phyloP scores from a whole-genome alignment of 2,888 invertebrate genomes.

The Sesia bembeciformis region DNA sequence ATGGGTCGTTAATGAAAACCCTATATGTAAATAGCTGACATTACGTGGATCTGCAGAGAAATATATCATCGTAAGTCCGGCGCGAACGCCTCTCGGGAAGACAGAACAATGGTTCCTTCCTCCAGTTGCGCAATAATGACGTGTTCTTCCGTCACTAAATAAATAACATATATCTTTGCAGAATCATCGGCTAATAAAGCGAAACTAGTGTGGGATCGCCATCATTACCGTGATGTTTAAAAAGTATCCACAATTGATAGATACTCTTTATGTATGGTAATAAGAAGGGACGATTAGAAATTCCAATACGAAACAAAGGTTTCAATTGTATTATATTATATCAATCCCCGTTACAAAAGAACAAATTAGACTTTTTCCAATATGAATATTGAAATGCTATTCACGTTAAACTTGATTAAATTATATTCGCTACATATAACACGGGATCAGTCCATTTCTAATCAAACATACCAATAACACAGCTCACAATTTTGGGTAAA shows the following conservation, averaged over 20 bases:
- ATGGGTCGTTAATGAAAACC: slow-evolving; percentile 33
- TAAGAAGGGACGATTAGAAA: neutral
- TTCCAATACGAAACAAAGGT: too few relatives aligned
- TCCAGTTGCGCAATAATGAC: slow-evolving; percentile 26
- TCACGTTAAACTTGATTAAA: too few relatives aligned
- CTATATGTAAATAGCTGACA: slow-evolving; percentile 32
- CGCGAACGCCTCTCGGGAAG: slow-evolving; percentile 26
- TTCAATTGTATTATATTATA: neutral
- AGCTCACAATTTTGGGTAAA: too few relatives aligned
- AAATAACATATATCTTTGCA: slow-evolving; percentile 36
- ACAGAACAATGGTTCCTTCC: slow-evolving; percentile 46
- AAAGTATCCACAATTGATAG: slow-evolving; percentile 19
- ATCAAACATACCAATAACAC: too few relatives aligned
- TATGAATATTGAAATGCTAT: neutral
- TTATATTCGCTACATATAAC: too few relatives aligned
- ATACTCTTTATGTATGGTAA: slow-evolving; percentile 27
- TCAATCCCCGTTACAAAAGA: neutral
- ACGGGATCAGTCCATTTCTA: too few relatives aligned
- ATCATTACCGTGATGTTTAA: slow-evolving; percentile 25
- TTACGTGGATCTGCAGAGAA: slow-evolving; percentile 20
- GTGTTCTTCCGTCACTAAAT: slow-evolving; percentile 33
- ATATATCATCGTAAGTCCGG: slow-evolving; percentile 21
- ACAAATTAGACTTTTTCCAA: neutral
- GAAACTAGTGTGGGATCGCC: slow-evolving; percentile 24
- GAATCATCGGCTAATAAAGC: slow-evolving; percentile 23